These are phyloP conservation scores for Anneissia japonica DNA, from an alignment of 35 echinoderm and acorn worm species.

Conservation along the genomic window DNA sequence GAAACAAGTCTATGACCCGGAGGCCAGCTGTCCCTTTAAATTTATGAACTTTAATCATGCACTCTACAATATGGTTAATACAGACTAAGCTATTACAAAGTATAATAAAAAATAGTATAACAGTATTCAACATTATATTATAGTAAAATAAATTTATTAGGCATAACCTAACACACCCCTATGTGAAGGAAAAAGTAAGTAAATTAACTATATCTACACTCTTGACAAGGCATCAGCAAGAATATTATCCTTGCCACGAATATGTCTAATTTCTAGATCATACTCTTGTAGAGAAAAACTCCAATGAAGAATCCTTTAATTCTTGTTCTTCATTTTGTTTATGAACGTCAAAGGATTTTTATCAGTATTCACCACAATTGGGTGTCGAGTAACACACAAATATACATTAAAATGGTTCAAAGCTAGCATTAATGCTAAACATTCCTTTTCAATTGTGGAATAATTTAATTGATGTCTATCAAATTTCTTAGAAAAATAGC, in stretches of 20 bases:
- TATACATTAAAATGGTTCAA: constrained; percentile 11
- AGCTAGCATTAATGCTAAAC: constrained; percentile 27
- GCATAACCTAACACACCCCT: too few species aligned
- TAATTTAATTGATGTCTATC: constrained; percentile 45
- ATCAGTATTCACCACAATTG: neutral
- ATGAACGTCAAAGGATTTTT: neutral
- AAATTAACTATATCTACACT: too few species aligned
- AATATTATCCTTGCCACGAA: neutral
- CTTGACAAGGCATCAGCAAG: neutral
- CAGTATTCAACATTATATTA: too few species aligned
- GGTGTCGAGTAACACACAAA: neutral
- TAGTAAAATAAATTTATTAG: too few species aligned
- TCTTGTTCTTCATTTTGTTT: neutral
- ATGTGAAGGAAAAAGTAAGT: too few species aligned
- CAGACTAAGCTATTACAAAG: too few species aligned
- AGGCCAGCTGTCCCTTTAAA: too few species aligned
- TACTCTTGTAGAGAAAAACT: neutral
- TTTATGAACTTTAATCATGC: too few species aligned
- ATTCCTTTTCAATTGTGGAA: constrained; percentile 58
- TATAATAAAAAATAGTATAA: too few species aligned
- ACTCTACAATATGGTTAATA: too few species aligned
- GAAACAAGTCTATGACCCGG: too few species aligned
- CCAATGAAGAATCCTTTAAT: neutral
- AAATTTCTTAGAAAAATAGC: constrained; percentile 74
- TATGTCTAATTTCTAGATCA: neutral